These are phyloP conservation scores for Lutjanus campechanus DNA, from an alignment of 2,797 vertebrate species.

Conservation along the genomic window DNA sequence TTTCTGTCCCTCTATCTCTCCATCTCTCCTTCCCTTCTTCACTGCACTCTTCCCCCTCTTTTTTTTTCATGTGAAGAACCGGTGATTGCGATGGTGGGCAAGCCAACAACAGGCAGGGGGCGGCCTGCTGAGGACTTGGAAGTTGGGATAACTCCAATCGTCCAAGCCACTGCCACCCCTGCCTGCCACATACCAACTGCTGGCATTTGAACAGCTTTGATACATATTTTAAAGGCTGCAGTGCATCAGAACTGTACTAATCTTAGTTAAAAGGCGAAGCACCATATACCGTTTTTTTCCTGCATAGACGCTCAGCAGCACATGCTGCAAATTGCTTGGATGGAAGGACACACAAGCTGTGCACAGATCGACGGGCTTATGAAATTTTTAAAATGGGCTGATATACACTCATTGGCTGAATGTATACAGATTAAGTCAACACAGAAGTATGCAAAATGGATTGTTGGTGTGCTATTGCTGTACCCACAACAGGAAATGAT, in stretches of 20 bases:
- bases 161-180: conserved; percentile 79
- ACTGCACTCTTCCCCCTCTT: conserved; percentile 51
- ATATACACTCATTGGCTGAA: conserved; percentile 14
- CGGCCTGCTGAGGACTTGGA: conserved; percentile 85
- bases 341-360: conserved; percentile 73
- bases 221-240: conserved; percentile 86
- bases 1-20: conserved; percentile 54
- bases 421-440: conserved; percentile 38
- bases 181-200: conserved; percentile 83
- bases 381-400: conserved; percentile 54
- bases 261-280: conserved; percentile 85
- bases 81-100: conserved; percentile 71
- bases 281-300: conserved; percentile 63
- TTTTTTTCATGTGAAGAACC: conserved; percentile 61
- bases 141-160: conserved; percentile 84
- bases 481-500: background rate
- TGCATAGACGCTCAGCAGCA: conserved; percentile 63
- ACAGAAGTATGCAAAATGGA: background rate
- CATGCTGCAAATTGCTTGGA: conserved; percentile 69
- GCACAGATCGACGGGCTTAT: conserved; percentile 59
- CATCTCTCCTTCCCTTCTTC: conserved; percentile 66
- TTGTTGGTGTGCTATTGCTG: background rate
- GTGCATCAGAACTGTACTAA: conserved; percentile 83
- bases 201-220: conserved; percentile 87
- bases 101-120: conserved; percentile 80